phyloP scores from a whole-genome alignment of 2,797 vertebrate genomes.

The Phrynocephalus forsythii region DNA sequence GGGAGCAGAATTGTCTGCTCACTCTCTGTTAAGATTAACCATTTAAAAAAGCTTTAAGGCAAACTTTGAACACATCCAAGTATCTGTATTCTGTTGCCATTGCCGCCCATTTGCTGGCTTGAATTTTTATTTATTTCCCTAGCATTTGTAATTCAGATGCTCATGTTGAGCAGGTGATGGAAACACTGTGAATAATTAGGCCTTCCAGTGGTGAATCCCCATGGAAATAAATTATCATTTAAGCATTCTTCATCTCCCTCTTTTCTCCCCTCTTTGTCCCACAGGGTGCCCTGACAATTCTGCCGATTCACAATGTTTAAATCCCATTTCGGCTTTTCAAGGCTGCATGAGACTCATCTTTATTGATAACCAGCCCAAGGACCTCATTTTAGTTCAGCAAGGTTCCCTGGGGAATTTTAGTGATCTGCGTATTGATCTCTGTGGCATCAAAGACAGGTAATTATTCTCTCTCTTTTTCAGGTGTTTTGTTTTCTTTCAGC shows the following conservation, averaged over 20 bases:
- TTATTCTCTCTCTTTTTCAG: conserved; percentile 73
- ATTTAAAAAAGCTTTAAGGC: neutral
- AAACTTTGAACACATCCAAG: conserved; percentile 12
- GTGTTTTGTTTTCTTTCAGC: conserved; percentile 60
- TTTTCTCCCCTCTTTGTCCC: conserved; percentile 60
- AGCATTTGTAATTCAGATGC: conserved; percentile 59
- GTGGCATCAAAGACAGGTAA: conserved; percentile 98
- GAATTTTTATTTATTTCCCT: neutral
- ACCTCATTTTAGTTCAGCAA: conserved; percentile 91
- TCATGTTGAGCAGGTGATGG: conserved; percentile 50
- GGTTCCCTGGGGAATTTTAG: conserved; percentile 92
- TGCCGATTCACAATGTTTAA: conserved; percentile 84
- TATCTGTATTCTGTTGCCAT: neutral
- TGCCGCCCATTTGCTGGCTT: neutral
- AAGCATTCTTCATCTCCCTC: conserved; percentile 68
- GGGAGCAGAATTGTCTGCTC: too few species aligned
- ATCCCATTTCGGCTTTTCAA: conserved; percentile 88
- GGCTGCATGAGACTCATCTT: conserved; percentile 94
- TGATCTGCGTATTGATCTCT: conserved; percentile 93
- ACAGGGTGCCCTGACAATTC: conserved; percentile 88
- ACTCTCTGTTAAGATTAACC: neutral
- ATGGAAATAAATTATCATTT: conserved; percentile 73
- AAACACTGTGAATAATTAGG: conserved; percentile 68
- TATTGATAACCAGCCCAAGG: conserved; percentile 92
- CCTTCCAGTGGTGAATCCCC: conserved; percentile 65